Evolutionary conservation across 2,888 invertebrate species (phyloP), one percentile per base, ranked within the genome.

Genomic region (Hecatera dysodea): DNA sequence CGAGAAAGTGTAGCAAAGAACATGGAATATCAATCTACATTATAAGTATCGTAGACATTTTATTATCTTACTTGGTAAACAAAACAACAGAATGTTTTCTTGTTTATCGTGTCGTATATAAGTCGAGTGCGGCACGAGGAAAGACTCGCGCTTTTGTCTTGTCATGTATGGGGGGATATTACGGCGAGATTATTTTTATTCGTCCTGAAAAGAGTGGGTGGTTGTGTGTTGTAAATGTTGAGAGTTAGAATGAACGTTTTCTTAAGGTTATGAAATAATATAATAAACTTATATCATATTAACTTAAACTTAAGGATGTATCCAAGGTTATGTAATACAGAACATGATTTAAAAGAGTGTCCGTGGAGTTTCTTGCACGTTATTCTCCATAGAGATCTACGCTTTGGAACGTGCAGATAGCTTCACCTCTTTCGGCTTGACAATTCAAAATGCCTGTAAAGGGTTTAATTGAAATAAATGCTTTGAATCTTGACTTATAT

Each of bases 131-230:
- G 48, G 78, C 71, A 75, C 59, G 52, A 72, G 63, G 78, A 75
- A 53, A 52, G 52, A 72, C 72, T 78, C 72, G 36, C 0, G 42
- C 72, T 63, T 78, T 75, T 78, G 74, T 72, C 17, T 72, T 48
- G 17, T 11, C 17, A 27, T 52, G 60, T 36, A 53, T 36, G 22
- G 60, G 27, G 55, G 27, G 50, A 39, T 11, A 78, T 77, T 53
- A 59, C 48, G 27, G 39, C 7, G 22, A 57, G 72, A 71, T 75
- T 62, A 70, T 12, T 71, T 69, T 74, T 70, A 55, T 60, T 27
- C 52, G 27, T 22, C 11, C 8, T 15, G 27, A 27, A 7, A 17
- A 52, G n/a, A 29, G 15, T 19, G 7, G 3, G 22, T 19, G 1
- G 33, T 50, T 11, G 27, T 2, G 19, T 74, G 66, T 6, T 19